Evolutionary conservation across 2,113 vertebrate species (phyloP).

Genomic region (Rhinolophus sinicus): DNA sequence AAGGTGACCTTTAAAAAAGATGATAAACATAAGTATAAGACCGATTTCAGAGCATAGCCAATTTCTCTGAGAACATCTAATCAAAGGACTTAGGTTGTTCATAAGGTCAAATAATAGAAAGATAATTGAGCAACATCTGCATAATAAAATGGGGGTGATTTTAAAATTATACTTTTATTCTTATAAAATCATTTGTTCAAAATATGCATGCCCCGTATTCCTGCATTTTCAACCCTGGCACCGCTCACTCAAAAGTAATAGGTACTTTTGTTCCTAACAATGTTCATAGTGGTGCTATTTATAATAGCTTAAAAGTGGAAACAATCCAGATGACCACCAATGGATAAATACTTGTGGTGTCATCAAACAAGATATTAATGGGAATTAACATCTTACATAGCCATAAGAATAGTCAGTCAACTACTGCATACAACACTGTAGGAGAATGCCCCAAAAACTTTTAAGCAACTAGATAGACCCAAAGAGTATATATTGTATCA

Average conservation of each 20-base stretch:
- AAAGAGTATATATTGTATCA: not conserved
- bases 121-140: not conserved
- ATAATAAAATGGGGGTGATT: not conserved
- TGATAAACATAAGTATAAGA: conserved; percentile 1
- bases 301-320: conserved; percentile 22
- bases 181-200: not conserved
- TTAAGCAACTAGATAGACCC: not conserved
- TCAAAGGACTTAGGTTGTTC: not conserved
- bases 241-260: not conserved
- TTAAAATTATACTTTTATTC: not conserved
- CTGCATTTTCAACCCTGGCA: not conserved
- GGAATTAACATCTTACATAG: not conserved
- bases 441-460: not conserved
- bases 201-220: not conserved
- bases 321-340: not conserved
- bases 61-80: not conserved
- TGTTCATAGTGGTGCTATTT: not conserved
- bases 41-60: conserved; percentile 5
- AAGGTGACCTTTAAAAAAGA: conserved; percentile 14
- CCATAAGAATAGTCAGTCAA: not conserved
- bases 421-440: not conserved
- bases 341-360: not conserved
- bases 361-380: not conserved
- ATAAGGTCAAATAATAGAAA: not conserved
- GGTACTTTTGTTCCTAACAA: not conserved